Evolutionary conservation across 2,888 invertebrate species (phyloP), one percentile per base, ranked within the genome.

Genomic region (Luffia ferchaultella): DNA sequence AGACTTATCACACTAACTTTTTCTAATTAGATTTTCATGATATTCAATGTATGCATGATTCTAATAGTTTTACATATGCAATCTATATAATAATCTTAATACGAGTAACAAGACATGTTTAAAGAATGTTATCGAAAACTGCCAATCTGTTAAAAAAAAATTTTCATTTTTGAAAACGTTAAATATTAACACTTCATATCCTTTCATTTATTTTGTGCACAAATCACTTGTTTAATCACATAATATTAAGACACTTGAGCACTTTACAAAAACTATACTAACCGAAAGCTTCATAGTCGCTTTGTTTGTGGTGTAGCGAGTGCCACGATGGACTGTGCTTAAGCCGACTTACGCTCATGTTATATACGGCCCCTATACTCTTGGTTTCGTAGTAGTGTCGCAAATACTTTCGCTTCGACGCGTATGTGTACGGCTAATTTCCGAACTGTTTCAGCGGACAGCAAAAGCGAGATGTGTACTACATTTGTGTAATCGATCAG

Each of bases 271-370:
- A 12, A 45, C 7, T 9, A 40, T 73, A 80, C 82, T 75, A 68
- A 83, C 83, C 83, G 80, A 66, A 69, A 82, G 67, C 69, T 74
- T 80, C 83, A 83, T 82, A 55, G 66, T 83, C 83, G 82, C 83
- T 73, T 80, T 65, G 71, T 75, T 73, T 64, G 70, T 62, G 63
- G 65, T 69, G 68, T 72, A 80, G 82, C 82, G 82, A 82, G 73
- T 73, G 73, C 66, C 67, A 66, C 69, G 66, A 68, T 69, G 75
- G 76, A 82, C 78, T 83, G 83, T 76, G 68, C 53, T 54, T 52
- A 54, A 55, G 60, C 2, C 2, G 42, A 17, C 55, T 58, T 57
- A 62, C 57, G 55, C 60, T 58, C 64, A 57, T 64, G 70, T 76
- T 83, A 67, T 83, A 83, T 83, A 83, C 76, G 65, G 60, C 67